A percentile compares a stretch with the other conserved stretches of the same genome.
Evolutionary conservation across 2,113 vertebrate species (phyloP).

Genomic region (Dasyurus viverrinus): DNA sequence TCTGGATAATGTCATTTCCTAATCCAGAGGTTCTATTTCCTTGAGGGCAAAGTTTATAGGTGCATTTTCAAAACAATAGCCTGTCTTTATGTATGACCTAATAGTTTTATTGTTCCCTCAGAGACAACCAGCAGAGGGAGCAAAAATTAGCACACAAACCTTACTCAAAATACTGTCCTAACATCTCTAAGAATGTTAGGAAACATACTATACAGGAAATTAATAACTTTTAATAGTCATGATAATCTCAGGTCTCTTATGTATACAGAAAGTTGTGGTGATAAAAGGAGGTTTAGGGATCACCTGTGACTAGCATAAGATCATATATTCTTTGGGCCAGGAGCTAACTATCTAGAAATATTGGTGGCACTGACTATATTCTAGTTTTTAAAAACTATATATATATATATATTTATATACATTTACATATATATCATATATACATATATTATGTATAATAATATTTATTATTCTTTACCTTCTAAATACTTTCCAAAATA

Average conservation of each 20-base stretch:
- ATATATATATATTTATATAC: too few species aligned
- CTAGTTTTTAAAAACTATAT: background rate
- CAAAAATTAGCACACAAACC: constrained; percentile 48
- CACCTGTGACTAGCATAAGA: background rate
- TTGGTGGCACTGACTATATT: background rate
- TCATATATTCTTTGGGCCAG: background rate
- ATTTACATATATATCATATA: too few species aligned
- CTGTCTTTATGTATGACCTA: background rate
- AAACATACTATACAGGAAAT: constrained; percentile 57
- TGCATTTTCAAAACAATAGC: constrained; percentile 11
- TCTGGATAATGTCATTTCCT: background rate
- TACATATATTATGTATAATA: too few species aligned
- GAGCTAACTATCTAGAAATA: background rate
- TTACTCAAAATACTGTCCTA: constrained; percentile 34
- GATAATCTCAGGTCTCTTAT: constrained; percentile 37
- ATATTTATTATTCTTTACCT: background rate
- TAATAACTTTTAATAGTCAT: constrained; percentile 11
- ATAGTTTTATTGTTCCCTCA: constrained; percentile 61
- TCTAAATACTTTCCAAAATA: background rate
- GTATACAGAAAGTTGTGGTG: background rate
- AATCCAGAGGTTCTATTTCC: background rate
- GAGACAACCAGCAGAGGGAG: constrained; percentile 77
- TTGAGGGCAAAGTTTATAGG: background rate
- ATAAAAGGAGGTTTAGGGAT: background rate
- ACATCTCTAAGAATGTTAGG: constrained; percentile 47